Conservation (phyloP, 2,797 vertebrate genomes). For the Philypnodon macrostomus region DNA sequence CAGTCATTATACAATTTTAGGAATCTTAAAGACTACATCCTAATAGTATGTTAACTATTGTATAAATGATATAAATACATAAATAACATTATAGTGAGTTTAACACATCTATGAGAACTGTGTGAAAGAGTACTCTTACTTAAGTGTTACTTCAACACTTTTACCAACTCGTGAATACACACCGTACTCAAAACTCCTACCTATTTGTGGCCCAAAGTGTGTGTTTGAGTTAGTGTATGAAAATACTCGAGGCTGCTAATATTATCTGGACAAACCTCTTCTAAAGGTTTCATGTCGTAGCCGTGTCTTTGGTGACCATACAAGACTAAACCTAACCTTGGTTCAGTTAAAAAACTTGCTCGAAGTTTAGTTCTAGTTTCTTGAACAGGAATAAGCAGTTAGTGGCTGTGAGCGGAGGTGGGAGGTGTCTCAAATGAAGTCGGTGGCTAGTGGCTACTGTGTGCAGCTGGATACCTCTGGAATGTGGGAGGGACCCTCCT, state of each 20-base stretch:
- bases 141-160: no score
- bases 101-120: no score
- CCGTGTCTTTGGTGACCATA: slow-evolving; percentile 27
- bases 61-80: no score
- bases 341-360: background rate
- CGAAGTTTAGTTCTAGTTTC: slow-evolving; percentile 47
- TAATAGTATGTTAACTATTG: no score
- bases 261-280: slow-evolving; percentile 15
- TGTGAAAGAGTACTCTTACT: no score
- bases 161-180: no score
- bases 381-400: slow-evolving; percentile 37
- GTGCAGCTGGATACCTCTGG: slow-evolving; percentile 31
- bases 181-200: no score
- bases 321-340: slow-evolving; percentile 30
- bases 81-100: no score
- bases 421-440: slow-evolving; percentile 44
- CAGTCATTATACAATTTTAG: no score
- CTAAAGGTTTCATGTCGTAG: slow-evolving; percentile 15
- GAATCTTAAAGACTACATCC: no score
- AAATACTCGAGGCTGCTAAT: background rate
- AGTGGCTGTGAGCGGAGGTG: slow-evolving; percentile 32
- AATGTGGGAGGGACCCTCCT: slow-evolving; percentile 48
- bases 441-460: slow-evolving; percentile 38
- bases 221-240: no score
- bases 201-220: no score